phyloP scores from a whole-genome alignment of 2,113 vertebrate genomes.

The Thinocorus orbignyianus region DNA sequence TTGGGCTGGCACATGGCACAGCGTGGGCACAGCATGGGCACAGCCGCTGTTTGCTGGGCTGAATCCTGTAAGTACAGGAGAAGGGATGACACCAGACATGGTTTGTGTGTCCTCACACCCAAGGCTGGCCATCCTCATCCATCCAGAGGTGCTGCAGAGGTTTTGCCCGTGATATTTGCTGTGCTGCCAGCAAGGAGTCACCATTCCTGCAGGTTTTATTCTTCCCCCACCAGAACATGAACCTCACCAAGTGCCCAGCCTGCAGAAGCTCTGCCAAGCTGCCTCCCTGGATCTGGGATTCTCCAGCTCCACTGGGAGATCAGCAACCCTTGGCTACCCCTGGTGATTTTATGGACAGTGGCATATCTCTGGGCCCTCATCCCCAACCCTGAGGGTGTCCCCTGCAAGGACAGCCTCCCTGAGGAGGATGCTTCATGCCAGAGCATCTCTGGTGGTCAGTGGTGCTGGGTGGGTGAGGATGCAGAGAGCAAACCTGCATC shows the following conservation, averaged over 20 bases:
- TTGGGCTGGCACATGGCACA: accelerated
- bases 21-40: neutral
- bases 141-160: neutral
- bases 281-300: neutral
- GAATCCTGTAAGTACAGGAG: neutral
- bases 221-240: accelerated
- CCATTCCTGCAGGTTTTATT: neutral
- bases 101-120: neutral
- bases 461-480: neutral
- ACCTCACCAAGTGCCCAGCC: neutral
- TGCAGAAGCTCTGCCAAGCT: neutral
- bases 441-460: neutral
- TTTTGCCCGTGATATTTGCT: accelerated
- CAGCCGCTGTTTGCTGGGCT: neutral
- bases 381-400: neutral
- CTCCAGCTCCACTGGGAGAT: neutral
- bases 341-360: neutral
- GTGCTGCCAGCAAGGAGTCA: neutral
- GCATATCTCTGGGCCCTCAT: too few species aligned
- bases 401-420: neutral
- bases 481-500: neutral
- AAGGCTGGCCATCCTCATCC: accelerated
- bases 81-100: accelerated
- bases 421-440: neutral
- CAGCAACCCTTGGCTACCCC: neutral